Evolutionary conservation across 2,113 vertebrate species (phyloP).

Genomic region (Seriola dumerili): DNA sequence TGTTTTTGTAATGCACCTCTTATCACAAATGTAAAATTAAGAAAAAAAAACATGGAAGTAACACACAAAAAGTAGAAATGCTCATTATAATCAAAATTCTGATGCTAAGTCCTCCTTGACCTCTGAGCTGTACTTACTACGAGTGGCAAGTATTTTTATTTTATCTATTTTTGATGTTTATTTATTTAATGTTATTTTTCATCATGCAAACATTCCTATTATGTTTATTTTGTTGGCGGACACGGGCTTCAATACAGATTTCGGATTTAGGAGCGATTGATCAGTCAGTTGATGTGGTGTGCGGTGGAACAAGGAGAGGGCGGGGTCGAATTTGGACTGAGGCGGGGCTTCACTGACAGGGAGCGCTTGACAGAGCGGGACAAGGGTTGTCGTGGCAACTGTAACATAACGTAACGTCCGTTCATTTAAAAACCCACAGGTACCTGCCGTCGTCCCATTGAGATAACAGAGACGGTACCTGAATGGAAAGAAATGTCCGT

Average conservation of each 20-base stretch:
- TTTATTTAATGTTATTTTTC: neutral
- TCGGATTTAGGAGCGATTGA: neutral
- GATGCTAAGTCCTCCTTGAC: too few relatives aligned
- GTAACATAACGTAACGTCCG: conserved; percentile 81
- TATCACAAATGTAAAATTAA: too few relatives aligned
- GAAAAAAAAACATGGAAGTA: too few relatives aligned
- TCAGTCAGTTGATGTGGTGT: neutral
- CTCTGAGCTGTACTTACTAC: too few relatives aligned
- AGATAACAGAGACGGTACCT: conserved; percentile 36
- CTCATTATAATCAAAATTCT: too few relatives aligned
- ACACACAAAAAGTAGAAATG: too few relatives aligned
- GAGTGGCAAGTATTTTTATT: too few relatives aligned
- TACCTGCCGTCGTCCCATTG: conserved; percentile 17
- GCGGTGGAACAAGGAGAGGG: neutral
- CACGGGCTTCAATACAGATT: neutral
- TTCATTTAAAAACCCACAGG: conserved; percentile 71
- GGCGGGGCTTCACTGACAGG: conserved; percentile 15
- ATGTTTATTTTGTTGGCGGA: neutral
- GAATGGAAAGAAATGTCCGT: conserved; percentile 3
- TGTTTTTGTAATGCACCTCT: too few relatives aligned
- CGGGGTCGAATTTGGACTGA: neutral
- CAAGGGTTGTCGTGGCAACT: conserved; percentile 76
- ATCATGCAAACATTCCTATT: neutral
- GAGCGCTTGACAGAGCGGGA: conserved; percentile 24
- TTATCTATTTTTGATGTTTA: neutral